These are phyloP conservation scores for Drosophila mercatorum DNA, from an alignment of 2,888 invertebrate genomes.

Conservation along the genomic window DNA sequence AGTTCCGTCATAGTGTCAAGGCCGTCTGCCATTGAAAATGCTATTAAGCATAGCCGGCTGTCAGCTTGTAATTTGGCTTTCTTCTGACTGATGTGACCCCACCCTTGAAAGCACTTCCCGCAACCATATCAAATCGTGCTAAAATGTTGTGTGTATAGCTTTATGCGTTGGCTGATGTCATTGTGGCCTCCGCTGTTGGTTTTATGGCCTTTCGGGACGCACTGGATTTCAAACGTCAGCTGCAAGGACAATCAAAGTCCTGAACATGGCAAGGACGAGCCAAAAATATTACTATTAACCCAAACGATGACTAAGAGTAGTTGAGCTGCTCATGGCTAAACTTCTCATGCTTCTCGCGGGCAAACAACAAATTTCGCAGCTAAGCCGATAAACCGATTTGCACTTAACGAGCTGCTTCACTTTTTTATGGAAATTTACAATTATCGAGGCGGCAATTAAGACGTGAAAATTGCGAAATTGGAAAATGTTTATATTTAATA, in stretches of 20 bases:
- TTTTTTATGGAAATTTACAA: conserved; percentile 29
- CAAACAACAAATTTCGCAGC: conserved; percentile 39
- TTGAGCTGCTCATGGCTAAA: conserved; percentile 7
- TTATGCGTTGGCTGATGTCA: conserved; percentile 59
- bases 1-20: conserved; percentile 17
- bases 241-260: conserved; percentile 37
- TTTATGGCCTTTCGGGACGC: conserved; percentile 63
- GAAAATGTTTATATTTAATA: conserved; percentile 1
- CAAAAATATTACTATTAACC: conserved; percentile 1
- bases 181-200: conserved; percentile 32
- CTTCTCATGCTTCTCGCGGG: conserved; percentile 22
- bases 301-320: background rate
- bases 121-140: conserved; percentile 41
- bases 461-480: conserved; percentile 12
- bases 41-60: conserved; percentile 18
- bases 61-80: conserved; percentile 25
- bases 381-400: conserved; percentile 43
- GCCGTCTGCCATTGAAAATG: conserved; percentile 26
- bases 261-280: conserved; percentile 19
- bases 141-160: conserved; percentile 40
- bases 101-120: conserved; percentile 6
- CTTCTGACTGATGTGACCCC: conserved; percentile 15
- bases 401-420: conserved; percentile 20
- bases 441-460: conserved; percentile 41
- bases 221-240: conserved; percentile 29